Evolutionary conservation across 2,113 vertebrate species (phyloP), one percentile per base, ranked within the genome.

Genomic region (Prietella phreatophila): DNA sequence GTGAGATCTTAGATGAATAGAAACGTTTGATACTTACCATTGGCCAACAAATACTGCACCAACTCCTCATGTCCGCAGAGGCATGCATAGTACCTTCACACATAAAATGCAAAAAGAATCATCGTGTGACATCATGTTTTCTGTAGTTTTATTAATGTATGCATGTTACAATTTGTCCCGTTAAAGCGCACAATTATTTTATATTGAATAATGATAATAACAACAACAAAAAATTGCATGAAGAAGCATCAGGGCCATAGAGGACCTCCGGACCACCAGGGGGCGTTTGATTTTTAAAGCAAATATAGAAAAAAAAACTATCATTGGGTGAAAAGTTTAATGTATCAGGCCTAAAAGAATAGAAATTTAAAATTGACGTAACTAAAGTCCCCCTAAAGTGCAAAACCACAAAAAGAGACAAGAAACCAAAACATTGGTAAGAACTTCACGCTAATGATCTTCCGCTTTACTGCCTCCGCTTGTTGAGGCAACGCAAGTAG

Each of bases 31-130:
- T 73, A 50, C 95, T 97, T 96, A 99, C 98, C 98, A 65, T 94
- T 98, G 90, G 97, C 96, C 93, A 99, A 94, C 91, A 99, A 95
- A 91, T 99, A 99, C 92, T 95, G 96, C 85, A 99, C 98, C 92
- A 99, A 94, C 85, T 99, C 98, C 89, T 99, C 97, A 0, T 99
- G 97, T 82, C 98, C 98, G 91, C 98, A 99, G 39, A 99, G 96
- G 91, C 98, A 99, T 22, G 98, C 97, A 0, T 99, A 99, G 93
- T 99, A 99, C 91, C 98, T 99, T 89, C 22, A 86, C 33, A 58
- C 53, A 81, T 39, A 56, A 90, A 7, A 6, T 47, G 20, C 5
- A 55, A 61, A 71, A n/a, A 69, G 39, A 69, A 53, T n/a, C 6
- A 17, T 79, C 27, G 11, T 47, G 20, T 39, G 17, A 65, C 27